These are phyloP conservation scores for Zaprionus africanus DNA, from an alignment of 1,140 invertebrate species.

Conservation along the genomic window DNA sequence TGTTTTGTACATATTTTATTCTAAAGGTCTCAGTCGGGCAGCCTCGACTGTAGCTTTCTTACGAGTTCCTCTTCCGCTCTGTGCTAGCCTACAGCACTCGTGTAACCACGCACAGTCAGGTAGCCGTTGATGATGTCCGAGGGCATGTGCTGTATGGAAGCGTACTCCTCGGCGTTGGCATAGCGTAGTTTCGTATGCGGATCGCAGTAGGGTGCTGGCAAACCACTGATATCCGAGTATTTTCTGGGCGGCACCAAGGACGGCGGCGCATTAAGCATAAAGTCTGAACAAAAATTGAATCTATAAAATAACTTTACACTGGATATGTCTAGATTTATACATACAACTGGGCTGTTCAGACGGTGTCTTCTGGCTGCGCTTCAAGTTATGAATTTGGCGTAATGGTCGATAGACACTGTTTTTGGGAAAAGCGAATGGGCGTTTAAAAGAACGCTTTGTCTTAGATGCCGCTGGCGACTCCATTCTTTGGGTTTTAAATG, in stretches of 20 bases:
- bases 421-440: slow-evolving; percentile 56
- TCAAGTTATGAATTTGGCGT: slow-evolving; percentile 68
- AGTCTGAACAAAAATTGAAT: slow-evolving; percentile 85
- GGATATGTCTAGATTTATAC: neutral
- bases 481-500: slow-evolving; percentile 27
- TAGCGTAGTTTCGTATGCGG: slow-evolving; percentile 95
- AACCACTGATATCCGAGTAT: slow-evolving; percentile 96
- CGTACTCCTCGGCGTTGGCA: slow-evolving; percentile 93
- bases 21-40: too few relatives aligned
- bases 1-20: too few relatives aligned
- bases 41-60: too few relatives aligned
- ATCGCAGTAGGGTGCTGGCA: slow-evolving; percentile 94
- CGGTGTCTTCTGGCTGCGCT: slow-evolving; percentile 52
- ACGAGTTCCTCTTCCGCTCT: neutral
- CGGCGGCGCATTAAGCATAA: slow-evolving; percentile 94
- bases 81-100: slow-evolving; percentile 90
- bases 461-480: slow-evolving; percentile 30
- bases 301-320: neutral
- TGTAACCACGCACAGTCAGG: slow-evolving; percentile 92
- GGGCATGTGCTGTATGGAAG: slow-evolving; percentile 92
- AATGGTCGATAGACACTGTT: slow-evolving; percentile 66
- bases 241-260: slow-evolving; percentile 96
- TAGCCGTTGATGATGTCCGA: slow-evolving; percentile 96
- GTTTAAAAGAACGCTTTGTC: slow-evolving; percentile 57
- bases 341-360: slow-evolving; percentile 58